Conservation (phyloP, 2,797 vertebrate species). For the Phrynocephalus guinanensis region DNA sequence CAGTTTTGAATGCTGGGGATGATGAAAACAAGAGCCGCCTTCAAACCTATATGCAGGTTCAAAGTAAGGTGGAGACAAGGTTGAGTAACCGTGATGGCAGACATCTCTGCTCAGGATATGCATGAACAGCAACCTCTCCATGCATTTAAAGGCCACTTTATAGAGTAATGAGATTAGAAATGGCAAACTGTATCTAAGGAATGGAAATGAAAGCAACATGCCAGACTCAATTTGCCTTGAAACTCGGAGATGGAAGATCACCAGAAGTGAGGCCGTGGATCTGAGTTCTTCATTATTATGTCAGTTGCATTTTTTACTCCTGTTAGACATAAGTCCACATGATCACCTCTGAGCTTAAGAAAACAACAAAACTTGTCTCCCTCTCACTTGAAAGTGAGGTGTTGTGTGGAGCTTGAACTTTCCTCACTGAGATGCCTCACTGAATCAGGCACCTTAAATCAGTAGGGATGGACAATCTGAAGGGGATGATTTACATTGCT, state of each 20-base stretch:
- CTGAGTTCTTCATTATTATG: neutral
- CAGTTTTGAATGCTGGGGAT: neutral
- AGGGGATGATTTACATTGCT: too few relatives aligned
- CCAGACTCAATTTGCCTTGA: conserved; percentile 49
- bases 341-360: neutral
- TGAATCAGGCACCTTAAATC: too few relatives aligned
- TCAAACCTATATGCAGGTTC: fast-evolving
- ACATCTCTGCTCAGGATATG: neutral
- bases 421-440: too few relatives aligned
- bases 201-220: conserved; percentile 44
- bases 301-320: neutral
- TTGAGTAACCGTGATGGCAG: neutral
- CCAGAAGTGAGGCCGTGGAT: conserved; percentile 6
- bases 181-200: conserved; percentile 55
- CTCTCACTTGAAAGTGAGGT: too few relatives aligned
- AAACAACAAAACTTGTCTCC: too few relatives aligned
- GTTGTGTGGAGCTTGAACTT: too few relatives aligned
- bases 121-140: conserved; percentile 19
- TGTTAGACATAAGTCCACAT: neutral
- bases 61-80: neutral
- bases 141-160: conserved; percentile 65
- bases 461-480: too few relatives aligned
- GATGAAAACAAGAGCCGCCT: neutral
- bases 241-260: conserved; percentile 56
- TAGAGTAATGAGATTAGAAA: conserved; percentile 45